These are phyloP conservation scores for Anguilla megastoma DNA, from an alignment of 2,797 vertebrate species.

Conservation along the genomic window DNA sequence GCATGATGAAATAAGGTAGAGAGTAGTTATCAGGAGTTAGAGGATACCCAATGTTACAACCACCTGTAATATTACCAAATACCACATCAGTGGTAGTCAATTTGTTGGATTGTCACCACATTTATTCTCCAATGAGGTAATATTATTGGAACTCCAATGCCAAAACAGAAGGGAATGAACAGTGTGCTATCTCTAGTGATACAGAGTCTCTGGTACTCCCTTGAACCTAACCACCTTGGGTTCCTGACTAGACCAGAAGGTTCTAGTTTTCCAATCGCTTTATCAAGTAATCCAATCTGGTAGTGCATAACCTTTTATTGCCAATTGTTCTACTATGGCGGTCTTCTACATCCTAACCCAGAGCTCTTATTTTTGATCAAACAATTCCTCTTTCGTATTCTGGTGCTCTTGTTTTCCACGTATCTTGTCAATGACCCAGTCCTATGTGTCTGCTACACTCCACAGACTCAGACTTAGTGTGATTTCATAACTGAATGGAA, in stretches of 20 bases:
- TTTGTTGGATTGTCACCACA: neutral
- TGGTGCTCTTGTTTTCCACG: neutral
- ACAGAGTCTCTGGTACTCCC: neutral
- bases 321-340: neutral
- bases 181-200: neutral
- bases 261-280: neutral
- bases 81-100: neutral
- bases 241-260: neutral
- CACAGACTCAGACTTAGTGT: neutral
- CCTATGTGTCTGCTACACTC: neutral
- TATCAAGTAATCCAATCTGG: neutral
- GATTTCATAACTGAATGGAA: neutral
- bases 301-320: neutral
- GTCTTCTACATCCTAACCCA: neutral
- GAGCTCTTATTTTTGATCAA: neutral
- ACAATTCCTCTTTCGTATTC: neutral
- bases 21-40: neutral
- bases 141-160: neutral
- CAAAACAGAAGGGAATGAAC: neutral
- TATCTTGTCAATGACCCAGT: neutral
- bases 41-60: neutral
- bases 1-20: neutral
- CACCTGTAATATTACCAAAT: neutral
- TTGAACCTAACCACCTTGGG: neutral
- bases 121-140: neutral